Conservation (phyloP, 2,113 vertebrate species). For the Chaetops frenatus region DNA sequence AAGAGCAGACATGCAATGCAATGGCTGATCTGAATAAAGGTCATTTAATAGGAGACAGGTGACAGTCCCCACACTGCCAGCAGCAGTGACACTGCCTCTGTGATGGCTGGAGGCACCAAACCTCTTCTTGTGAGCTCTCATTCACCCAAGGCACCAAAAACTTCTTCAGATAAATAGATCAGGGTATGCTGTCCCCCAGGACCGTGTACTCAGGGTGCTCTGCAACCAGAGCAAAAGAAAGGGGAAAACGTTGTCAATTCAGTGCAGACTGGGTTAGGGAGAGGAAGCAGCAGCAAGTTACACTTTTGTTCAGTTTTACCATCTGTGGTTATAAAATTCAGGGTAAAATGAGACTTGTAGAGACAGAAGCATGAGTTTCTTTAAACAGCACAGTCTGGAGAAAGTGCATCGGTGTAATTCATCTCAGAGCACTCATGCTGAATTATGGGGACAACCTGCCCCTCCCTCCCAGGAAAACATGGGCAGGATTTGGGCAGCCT, state of each 20-base stretch:
- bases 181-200: neutral
- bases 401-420: neutral
- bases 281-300: neutral
- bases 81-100: neutral
- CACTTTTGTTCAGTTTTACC: neutral
- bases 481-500: neutral
- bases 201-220: neutral
- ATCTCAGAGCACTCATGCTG: neutral
- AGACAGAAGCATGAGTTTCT: neutral
- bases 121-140: neutral
- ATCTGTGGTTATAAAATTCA: neutral
- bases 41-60: neutral
- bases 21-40: neutral
- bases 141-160: neutral
- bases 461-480: neutral
- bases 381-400: neutral
- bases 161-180: neutral
- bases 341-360: neutral
- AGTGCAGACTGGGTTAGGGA: neutral
- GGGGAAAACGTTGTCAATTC: neutral
- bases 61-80: neutral
- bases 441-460: fast-evolving
- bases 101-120: neutral
- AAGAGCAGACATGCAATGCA: neutral
- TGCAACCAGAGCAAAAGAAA: neutral